Base-by-base conservation (phyloP, 2,113 vertebrate species). In the Pygoscelis adeliae region DNA sequence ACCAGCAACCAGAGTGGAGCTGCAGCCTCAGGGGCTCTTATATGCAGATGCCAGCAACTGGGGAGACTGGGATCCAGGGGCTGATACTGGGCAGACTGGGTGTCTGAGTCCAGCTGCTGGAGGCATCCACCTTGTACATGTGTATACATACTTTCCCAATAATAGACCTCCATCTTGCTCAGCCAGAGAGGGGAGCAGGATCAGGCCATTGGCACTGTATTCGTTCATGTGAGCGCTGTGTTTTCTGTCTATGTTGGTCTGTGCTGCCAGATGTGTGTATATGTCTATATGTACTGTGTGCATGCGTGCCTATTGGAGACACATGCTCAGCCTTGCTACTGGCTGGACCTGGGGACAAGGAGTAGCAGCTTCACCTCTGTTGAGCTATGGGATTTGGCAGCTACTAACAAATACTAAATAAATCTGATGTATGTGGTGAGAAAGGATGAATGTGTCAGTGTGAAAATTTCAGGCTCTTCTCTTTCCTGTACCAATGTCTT, bases 1-100 rank as follows among this genome's bases (percentile, higher is more conserved):
- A 38, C 1, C n/a, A 46, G 44, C 13, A 65, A 7, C 25, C 12
- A 40, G 12, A 49, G 3, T 2, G 4, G 9, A 16, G 10, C 3
- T 89, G 27, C 44, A 82, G 38, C 14, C 13, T 4, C 55, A 18
- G 46, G 6, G 18, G 20, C 9, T 58, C 58, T 49, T 44, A 1
- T 18, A 18, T 23, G 18, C 44, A 34, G 13, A 11, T 20, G 9
- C 6, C 13, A 77, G 26, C 11, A 74, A 11, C 27, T 23, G 38
- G 49, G 21, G 69, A 80, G 61, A 16, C 16, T 56, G 67, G 10
- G 4, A 52, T 44, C 27, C 5, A 34, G 30, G 4, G 11, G 15
- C 15, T 49, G 27, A 34, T 34, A 23, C 8, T 9, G 13, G 14
- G 25, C 16, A 65, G 44, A n/a, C 4, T 32, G 38, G 4, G 10